phyloP scores from a whole-genome alignment of 2,888 invertebrate genomes.

The Drosophila prolongata region DNA sequence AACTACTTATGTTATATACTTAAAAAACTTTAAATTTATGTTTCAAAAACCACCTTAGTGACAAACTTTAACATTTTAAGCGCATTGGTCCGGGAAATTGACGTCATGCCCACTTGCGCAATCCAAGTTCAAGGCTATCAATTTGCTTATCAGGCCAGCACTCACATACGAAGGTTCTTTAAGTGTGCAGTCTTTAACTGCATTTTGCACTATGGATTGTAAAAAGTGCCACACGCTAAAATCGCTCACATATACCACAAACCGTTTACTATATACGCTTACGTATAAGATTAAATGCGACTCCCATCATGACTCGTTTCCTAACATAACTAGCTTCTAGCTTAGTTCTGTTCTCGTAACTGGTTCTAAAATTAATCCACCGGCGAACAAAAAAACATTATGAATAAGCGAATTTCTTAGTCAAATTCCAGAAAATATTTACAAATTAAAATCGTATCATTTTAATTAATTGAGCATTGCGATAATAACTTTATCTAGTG shows the following conservation, averaged over 20 bases:
- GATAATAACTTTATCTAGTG: conserved; percentile 24
- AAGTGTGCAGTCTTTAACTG: conserved; percentile 21
- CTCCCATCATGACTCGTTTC: neutral
- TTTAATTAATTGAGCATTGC: conserved; percentile 26
- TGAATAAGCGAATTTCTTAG: neutral
- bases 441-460: neutral
- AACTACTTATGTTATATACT: no score
- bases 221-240: conserved; percentile 1
- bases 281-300: neutral
- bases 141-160: conserved; percentile 48
- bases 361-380: conserved; percentile 2
- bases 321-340: neutral
- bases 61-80: neutral
- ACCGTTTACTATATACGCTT: neutral
- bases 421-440: neutral
- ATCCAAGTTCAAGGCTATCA: conserved; percentile 82
- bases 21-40: no score
- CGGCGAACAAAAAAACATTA: conserved; percentile 2
- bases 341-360: neutral
- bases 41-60: no score
- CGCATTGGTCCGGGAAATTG: conserved; percentile 1
- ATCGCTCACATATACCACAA: neutral
- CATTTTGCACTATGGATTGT: conserved; percentile 9
- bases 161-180: conserved; percentile 25
- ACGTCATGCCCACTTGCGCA: conserved; percentile 43